A percentile compares a stretch with the other conserved stretches of the same genome.
Evolutionary conservation across 2,797 vertebrate genomes (phyloP).

Genomic region (Alosa sapidissima): DNA sequence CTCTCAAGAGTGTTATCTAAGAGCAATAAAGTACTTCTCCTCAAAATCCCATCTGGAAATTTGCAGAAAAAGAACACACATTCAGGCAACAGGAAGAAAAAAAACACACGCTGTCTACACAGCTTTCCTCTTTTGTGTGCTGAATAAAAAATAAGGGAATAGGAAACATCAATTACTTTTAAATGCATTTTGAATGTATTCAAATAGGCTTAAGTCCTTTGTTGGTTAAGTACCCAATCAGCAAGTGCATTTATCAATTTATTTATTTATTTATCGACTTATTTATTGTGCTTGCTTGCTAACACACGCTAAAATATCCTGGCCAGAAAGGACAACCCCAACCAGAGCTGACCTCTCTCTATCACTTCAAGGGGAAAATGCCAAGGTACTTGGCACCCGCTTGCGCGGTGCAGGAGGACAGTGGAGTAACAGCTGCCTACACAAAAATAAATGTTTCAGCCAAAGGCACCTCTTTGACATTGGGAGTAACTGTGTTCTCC

Average conservation of each 20-base stretch:
- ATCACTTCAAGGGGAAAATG: conserved; percentile 40
- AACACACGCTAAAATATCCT: conserved; percentile 48
- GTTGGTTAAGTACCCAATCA: too few relatives aligned
- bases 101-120: background rate
- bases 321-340: background rate
- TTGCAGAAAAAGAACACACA: background rate
- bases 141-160: background rate
- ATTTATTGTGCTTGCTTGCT: conserved; percentile 25
- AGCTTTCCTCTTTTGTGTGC: background rate
- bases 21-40: background rate
- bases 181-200: too few relatives aligned
- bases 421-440: conserved; percentile 61
- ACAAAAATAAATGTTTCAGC: conserved; percentile 62
- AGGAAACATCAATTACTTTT: background rate
- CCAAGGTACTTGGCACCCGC: conserved; percentile 52
- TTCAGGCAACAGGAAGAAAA: background rate
- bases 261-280: background rate
- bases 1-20: background rate
- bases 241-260: too few relatives aligned
- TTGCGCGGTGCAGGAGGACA: conserved; percentile 31
- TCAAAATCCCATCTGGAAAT: background rate
- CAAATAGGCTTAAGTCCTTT: too few relatives aligned
- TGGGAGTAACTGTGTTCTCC: conserved; percentile 57
- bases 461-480: conserved; percentile 59
- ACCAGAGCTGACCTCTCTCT: conserved; percentile 44